A percentile compares a stretch with the other conserved stretches of the same genome.
Evolutionary conservation across 2,797 vertebrate genomes (phyloP).

Genomic region (Catharus ustulatus): DNA sequence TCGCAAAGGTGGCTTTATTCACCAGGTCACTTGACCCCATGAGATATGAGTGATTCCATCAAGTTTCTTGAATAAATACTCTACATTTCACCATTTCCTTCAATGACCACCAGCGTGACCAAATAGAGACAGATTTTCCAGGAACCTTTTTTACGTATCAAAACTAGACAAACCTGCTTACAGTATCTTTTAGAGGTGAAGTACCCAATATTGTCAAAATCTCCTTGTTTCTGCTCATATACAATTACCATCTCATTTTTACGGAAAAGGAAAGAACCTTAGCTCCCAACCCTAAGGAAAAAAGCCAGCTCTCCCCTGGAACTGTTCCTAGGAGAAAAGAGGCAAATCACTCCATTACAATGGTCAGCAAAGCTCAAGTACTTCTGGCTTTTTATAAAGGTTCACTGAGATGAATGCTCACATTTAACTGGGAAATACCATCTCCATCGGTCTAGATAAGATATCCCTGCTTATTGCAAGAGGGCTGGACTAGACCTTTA

Average conservation of each 20-base stretch:
- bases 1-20: background rate
- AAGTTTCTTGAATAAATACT: background rate
- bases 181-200: background rate
- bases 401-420: background rate
- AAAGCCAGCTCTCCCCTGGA: background rate
- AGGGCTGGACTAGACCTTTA: background rate
- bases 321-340: background rate
- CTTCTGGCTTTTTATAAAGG: background rate
- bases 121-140: background rate
- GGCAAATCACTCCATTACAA: background rate
- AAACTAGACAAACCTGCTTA: background rate
- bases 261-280: background rate
- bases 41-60: background rate
- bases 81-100: background rate
- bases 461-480: background rate
- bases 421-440: background rate
- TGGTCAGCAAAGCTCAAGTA: background rate
- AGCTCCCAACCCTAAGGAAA: background rate
- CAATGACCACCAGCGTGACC: background rate
- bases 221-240: background rate
- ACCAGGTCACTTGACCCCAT: background rate
- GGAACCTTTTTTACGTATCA: background rate
- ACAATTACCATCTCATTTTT: background rate
- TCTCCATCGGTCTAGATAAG: background rate
- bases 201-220: background rate